Evolutionary conservation across 2,113 vertebrate genomes (phyloP).

Genomic region (Eubucco bourcierii): DNA sequence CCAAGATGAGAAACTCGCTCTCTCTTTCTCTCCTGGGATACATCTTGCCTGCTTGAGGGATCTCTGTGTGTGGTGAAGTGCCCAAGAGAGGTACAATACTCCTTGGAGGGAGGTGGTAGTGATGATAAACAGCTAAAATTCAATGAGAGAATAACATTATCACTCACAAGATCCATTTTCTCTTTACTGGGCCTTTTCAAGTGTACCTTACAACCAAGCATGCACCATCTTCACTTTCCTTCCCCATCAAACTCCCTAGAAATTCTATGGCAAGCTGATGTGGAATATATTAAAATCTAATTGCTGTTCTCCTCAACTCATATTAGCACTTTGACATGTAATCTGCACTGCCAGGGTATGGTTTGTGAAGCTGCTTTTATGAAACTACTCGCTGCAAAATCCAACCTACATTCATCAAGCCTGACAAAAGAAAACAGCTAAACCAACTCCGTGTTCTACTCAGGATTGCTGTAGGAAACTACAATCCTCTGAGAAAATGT

Average conservation of each 20-base stretch:
- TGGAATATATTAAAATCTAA: not conserved
- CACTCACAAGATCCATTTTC: not conserved
- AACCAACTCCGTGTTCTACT: not conserved
- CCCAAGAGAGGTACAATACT: not conserved
- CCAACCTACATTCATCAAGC: not conserved
- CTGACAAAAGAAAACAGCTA: not conserved
- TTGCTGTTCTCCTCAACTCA: fast-evolving
- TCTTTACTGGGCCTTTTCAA: not conserved
- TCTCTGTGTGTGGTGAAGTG: not conserved
- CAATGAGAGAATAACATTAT: not conserved
- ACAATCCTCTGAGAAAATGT: not conserved
- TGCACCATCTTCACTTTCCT: not conserved
- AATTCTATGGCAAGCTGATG: not conserved
- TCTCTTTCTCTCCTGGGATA: not conserved
- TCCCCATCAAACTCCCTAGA: not conserved
- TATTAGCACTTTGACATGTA: not conserved
- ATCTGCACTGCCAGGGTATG: not conserved
- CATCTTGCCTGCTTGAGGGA: not conserved
- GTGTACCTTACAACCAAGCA: not conserved
- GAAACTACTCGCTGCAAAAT: not conserved
- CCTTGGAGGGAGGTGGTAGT: not conserved
- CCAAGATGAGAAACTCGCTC: not conserved
- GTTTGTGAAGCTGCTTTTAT: not conserved
- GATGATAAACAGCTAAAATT: not conserved
- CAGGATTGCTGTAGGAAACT: not conserved